These are phyloP conservation scores for Tapirus terrestris DNA, from an alignment of 2,113 vertebrate genomes.

Conservation along the genomic window DNA sequence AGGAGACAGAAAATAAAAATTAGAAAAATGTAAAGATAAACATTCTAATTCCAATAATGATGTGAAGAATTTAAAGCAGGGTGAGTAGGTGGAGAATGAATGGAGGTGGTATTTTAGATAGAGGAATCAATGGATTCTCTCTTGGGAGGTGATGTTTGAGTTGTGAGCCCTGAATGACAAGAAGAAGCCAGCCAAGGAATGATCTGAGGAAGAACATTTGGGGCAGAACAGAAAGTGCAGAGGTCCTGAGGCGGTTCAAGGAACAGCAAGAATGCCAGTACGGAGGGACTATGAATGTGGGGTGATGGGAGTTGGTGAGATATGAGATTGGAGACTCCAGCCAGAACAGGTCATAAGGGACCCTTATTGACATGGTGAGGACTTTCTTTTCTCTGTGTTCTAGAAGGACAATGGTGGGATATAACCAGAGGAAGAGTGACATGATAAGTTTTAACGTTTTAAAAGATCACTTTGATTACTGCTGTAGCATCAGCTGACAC, in stretches of 20 bases:
- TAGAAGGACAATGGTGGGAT: not conserved
- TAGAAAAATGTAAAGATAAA: not conserved
- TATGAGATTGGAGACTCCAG: not conserved
- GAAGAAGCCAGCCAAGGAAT: not conserved
- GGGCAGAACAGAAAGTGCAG: not conserved
- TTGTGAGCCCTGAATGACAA: not conserved
- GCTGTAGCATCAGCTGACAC: not conserved
- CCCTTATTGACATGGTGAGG: not conserved
- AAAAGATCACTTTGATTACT: not conserved
- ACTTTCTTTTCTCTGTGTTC: not conserved
- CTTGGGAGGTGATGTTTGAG: not conserved
- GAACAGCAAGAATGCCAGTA: not conserved
- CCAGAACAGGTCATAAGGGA: not conserved
- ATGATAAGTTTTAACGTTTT: not conserved
- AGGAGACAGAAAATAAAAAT: not conserved
- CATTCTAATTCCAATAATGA: not conserved
- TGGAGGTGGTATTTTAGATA: not conserved
- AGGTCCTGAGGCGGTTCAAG: not conserved
- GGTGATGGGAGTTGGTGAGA: not conserved
- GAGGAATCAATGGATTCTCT: not conserved
- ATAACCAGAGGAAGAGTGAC: not conserved
- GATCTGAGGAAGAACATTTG: not conserved
- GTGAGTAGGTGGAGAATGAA: not conserved
- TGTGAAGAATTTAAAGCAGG: not conserved
- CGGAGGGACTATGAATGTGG: not conserved